phyloP scores from a whole-genome alignment of 2,113 vertebrate species.

The Chloropsis cyanopogon region DNA sequence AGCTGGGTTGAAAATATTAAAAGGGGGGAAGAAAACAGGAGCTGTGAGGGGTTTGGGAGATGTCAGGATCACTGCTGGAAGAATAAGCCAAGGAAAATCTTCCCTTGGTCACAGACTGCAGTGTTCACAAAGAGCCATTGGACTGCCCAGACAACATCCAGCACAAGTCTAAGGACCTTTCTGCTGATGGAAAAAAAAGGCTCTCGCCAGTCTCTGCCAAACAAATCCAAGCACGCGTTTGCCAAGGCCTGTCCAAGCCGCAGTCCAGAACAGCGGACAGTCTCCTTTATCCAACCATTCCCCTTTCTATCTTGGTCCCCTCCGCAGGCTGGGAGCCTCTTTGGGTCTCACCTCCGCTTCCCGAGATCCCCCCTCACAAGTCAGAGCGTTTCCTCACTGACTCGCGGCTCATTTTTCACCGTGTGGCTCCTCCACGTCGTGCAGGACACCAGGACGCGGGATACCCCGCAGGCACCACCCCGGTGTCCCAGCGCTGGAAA shows the following conservation, averaged over 20 bases:
- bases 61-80: background rate
- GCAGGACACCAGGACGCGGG: fast-evolving
- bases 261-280: background rate
- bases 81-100: background rate
- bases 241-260: background rate
- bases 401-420: fast-evolving
- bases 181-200: background rate
- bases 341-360: background rate
- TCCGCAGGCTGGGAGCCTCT: background rate
- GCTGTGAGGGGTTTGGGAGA: background rate
- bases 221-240: background rate
- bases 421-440: fast-evolving
- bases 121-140: fast-evolving
- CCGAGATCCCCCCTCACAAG: background rate
- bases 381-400: background rate
- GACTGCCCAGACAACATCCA: background rate
- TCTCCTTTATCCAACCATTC: background rate
- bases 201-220: background rate
- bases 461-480: fast-evolving
- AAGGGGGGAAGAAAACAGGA: background rate
- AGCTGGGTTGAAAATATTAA: fast-evolving
- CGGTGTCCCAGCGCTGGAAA: background rate
- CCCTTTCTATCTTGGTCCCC: background rate
- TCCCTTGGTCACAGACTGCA: background rate
- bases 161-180: fast-evolving